Percentiles rank a stretch among this genome's conserved stretches.
Evolutionary conservation across 2,797 vertebrate species (phyloP).

Genomic region (Hafferia zeledoni): DNA sequence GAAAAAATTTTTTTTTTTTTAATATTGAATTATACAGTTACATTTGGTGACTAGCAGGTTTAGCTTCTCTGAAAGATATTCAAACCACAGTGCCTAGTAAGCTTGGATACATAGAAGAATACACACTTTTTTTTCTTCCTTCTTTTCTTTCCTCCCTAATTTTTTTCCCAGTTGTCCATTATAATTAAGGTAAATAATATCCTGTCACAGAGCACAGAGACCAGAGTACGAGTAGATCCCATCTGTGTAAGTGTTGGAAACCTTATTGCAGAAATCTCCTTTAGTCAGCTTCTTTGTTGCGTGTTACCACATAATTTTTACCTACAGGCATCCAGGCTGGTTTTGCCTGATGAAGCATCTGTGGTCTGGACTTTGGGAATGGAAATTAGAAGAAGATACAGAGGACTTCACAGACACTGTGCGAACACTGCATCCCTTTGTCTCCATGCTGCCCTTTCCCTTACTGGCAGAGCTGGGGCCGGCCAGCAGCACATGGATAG

Average conservation of each 20-base stretch:
- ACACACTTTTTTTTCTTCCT: accelerated
- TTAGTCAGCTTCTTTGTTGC: slow-evolving; percentile 16
- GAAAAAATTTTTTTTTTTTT: not conserved
- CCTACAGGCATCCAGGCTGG: not conserved
- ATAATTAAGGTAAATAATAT: slow-evolving; percentile 5
- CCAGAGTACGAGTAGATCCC: not conserved
- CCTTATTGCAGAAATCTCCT: slow-evolving; percentile 27
- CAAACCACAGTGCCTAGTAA: not conserved
- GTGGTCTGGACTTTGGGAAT: not conserved
- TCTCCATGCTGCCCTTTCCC: not conserved
- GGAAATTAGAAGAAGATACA: not conserved
- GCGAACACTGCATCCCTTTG: not conserved
- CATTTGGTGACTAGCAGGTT: not conserved
- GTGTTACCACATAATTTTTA: slow-evolving; percentile 10
- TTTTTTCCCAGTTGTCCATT: not conserved
- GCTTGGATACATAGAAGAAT: not conserved
- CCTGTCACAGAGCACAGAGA: slow-evolving; percentile 5
- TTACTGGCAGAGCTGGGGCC: accelerated
- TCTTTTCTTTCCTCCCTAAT: accelerated
- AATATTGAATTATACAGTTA: not conserved
- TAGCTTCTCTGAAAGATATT: not conserved
- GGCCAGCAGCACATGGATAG: not conserved
- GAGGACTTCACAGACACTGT: not conserved
- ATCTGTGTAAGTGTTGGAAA: not conserved
- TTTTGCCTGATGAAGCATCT: slow-evolving; percentile 16